Base-by-base conservation (phyloP, 2,888 invertebrate genomes). In the Rotaria socialis region DNA sequence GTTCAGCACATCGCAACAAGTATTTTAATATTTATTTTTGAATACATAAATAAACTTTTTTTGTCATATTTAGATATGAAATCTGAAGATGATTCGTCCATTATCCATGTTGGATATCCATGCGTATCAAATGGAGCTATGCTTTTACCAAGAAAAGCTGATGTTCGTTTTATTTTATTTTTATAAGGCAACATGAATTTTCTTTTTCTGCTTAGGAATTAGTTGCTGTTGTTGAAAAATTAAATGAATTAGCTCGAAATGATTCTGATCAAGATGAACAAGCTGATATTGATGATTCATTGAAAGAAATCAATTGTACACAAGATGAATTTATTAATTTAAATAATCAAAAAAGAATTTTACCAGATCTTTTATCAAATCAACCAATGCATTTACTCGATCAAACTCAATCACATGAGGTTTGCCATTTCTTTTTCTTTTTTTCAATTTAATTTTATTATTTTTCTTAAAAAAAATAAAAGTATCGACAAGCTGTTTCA, bases 201-300 rank as follows among this genome's bases (percentile, higher is more conserved):
- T 60, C 14, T 24, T 60, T 60, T n/a, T 60, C 19, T 60, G n/a
- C n/a, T 24, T 24, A 60, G 60, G 60, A 80, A 35, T 80, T 80
- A 80, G 75, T 80, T 43, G 75, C 75, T 80, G 75, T 80, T 80
- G 75, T 80, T 47, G 43, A 80, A 80, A 80, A 80, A 80, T 47
- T 80, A 47, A 43, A 80, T 80, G 75, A 80, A 80, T 80, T 80
- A 80, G 75, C 75, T 24, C 41, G 75, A 43, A 80, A 80, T 80
- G 75, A 80, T 80, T 80, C 75, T 0, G 75, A 80, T 80, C 8
- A 11, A 1, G 75, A 80, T 80, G 75, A 80, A 47, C 43, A 80
- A 47, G 47, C 24, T 0, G 60, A 60, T 60, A 19, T 60, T 27
- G 60, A 60, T 27, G 60, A 60, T 60, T 27, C 24, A 11, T 60